phyloP scores from a whole-genome alignment of 2,888 invertebrate species.

The Carabus problematicus region DNA sequence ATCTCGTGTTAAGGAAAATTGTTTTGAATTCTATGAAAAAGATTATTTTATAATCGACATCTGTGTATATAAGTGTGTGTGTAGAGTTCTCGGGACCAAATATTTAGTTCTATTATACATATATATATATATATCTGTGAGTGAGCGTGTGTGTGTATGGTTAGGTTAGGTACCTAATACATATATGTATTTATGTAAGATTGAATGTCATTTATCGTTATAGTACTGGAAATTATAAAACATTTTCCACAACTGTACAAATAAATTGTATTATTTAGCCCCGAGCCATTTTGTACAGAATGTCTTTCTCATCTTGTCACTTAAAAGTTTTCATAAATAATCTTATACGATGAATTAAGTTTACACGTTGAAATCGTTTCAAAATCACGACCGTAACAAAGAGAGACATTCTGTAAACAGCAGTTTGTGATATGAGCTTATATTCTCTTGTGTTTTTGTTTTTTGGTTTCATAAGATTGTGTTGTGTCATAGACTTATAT shows the following conservation, averaged over 20 bases:
- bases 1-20: constrained; percentile 33
- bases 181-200: too few species aligned
- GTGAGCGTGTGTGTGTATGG: too few species aligned
- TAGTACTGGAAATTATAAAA: too few species aligned
- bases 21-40: constrained; percentile 29
- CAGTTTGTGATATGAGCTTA: constrained; percentile 47
- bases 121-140: too few species aligned
- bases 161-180: too few species aligned
- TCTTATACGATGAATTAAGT: background rate
- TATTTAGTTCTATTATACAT: background rate
- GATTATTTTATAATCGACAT: too few species aligned
- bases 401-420: too few species aligned
- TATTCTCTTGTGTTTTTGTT: constrained; percentile 39
- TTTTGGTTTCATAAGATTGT: constrained; percentile 48
- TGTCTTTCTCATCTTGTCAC: background rate
- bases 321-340: background rate
- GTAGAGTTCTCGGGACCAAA: constrained; percentile 27
- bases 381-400: constrained; percentile 16
- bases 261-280: constrained; percentile 24
- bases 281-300: constrained; percentile 21
- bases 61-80: too few species aligned
- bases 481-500: constrained; percentile 42
- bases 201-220: too few species aligned
- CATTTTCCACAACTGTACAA: too few species aligned
- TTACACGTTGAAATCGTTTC: background rate